Evolutionary conservation across 2,888 invertebrate genomes (phyloP).

Genomic region (Isoperla grammatica): DNA sequence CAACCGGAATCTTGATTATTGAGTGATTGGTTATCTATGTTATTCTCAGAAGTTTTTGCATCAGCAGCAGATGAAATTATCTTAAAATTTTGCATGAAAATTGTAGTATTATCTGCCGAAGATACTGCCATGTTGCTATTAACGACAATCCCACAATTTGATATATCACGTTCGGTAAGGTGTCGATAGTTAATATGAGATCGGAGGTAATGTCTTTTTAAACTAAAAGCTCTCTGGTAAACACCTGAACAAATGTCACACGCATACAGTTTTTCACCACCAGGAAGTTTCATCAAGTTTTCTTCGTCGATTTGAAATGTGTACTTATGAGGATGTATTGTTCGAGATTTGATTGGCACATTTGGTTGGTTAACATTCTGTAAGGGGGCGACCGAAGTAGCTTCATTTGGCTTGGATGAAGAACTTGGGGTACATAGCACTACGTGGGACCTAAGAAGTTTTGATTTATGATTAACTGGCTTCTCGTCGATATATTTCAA

Average conservation of each 20-base stretch:
- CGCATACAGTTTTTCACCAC: constrained; percentile 35
- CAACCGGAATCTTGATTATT: neutral
- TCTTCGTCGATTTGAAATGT: constrained; percentile 32
- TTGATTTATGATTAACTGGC: no score
- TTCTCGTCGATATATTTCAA: no score
- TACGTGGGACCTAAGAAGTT: no score
- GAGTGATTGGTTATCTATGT: constrained; percentile 18
- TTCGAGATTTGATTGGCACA: no score
- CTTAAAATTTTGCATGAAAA: constrained; percentile 16
- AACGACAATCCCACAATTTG: constrained; percentile 43
- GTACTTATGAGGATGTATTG: constrained; percentile 23
- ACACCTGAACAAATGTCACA: constrained; percentile 48
- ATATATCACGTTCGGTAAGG: constrained; percentile 42
- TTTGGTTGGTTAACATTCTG: no score
- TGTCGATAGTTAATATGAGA: constrained; percentile 46
- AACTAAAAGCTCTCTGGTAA: constrained; percentile 46
- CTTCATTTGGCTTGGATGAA: no score
- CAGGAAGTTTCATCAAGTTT: constrained; percentile 29
- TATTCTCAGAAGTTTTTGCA: constrained; percentile 12
- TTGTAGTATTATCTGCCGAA: constrained; percentile 22
- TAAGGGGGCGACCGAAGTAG: no score
- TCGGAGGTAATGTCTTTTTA: constrained; percentile 48
- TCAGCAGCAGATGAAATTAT: constrained; percentile 21
- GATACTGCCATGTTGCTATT: constrained; percentile 26
- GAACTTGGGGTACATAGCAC: no score